A percentile compares a stretch with the other conserved stretches of the same genome.
Conservation (phyloP, 2,113 vertebrate species). For the Hyperoodon ampullatus region DNA sequence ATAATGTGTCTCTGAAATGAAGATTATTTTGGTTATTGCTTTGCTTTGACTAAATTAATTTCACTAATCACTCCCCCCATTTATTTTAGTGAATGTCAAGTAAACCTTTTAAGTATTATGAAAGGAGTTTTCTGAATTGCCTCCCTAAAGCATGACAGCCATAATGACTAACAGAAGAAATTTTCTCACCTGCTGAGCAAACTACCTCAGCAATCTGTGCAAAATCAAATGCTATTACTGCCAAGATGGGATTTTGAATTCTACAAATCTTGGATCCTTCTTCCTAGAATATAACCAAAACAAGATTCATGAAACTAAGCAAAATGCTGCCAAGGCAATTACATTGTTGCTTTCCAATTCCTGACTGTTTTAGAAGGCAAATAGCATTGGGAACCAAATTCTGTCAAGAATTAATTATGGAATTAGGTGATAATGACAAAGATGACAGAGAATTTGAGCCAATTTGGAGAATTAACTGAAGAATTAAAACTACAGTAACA, state of each 20-base stretch:
- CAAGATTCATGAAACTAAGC: conserved; percentile 8
- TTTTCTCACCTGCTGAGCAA: conserved; percentile 66
- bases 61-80: neutral
- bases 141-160: conserved; percentile 40
- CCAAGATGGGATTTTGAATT: conserved; percentile 53
- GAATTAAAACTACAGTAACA: conserved; percentile 42
- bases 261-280: conserved; percentile 61
- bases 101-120: conserved; percentile 18
- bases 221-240: conserved; percentile 20
- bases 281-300: conserved; percentile 40
- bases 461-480: conserved; percentile 64
- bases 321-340: conserved; percentile 49
- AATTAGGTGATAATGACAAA: conserved; percentile 59
- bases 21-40: neutral
- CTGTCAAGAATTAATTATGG: conserved; percentile 61
- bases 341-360: conserved; percentile 30
- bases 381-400: conserved; percentile 41
- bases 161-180: conserved; percentile 71
- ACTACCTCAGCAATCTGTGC: conserved; percentile 47
- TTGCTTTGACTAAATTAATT: conserved; percentile 37
- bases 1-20: neutral
- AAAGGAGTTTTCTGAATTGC: conserved; percentile 39
- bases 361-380: conserved; percentile 47
- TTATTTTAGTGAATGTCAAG: conserved; percentile 44
- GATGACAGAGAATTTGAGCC: conserved; percentile 50